These are phyloP conservation scores for Phaethornis superciliosus DNA, from an alignment of 2,113 vertebrate genomes.

Conservation along the genomic window DNA sequence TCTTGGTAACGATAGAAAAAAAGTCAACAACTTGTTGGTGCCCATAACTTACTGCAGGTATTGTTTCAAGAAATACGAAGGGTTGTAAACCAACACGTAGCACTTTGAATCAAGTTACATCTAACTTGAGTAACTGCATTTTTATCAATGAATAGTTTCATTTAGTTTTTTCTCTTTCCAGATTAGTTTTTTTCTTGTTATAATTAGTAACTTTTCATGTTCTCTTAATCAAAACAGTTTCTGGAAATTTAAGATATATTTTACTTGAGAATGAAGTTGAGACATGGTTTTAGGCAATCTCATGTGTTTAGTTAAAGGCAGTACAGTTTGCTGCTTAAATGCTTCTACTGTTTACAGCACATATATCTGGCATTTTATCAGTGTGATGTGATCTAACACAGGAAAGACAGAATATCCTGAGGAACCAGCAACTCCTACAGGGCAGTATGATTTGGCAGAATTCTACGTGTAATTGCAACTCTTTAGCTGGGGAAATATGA, in stretches of 20 bases:
- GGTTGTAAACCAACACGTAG: not conserved
- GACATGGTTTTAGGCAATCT: not conserved
- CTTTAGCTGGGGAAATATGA: not conserved
- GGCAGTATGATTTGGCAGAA: not conserved
- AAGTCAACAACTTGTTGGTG: not conserved
- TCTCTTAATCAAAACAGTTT: not conserved
- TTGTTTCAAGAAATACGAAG: not conserved
- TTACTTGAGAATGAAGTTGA: not conserved
- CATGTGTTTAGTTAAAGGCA: not conserved
- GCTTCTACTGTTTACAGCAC: not conserved
- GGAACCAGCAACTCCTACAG: not conserved
- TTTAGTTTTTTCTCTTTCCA: not conserved
- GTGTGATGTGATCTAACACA: not conserved
- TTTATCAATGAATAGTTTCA: not conserved
- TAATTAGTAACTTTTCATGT: not conserved
- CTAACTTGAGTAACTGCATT: not conserved
- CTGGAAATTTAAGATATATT: not conserved
- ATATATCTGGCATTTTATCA: not conserved
- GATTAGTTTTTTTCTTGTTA: not conserved
- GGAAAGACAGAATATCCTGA: not conserved
- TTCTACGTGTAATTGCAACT: not conserved
- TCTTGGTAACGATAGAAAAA: not conserved
- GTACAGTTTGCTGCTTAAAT: not conserved
- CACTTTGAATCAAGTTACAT: slow-evolving; percentile 7
- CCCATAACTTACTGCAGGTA: not conserved